Evolutionary conservation across 1,140 invertebrate species (phyloP).

Genomic region (Glomeris maerens): DNA sequence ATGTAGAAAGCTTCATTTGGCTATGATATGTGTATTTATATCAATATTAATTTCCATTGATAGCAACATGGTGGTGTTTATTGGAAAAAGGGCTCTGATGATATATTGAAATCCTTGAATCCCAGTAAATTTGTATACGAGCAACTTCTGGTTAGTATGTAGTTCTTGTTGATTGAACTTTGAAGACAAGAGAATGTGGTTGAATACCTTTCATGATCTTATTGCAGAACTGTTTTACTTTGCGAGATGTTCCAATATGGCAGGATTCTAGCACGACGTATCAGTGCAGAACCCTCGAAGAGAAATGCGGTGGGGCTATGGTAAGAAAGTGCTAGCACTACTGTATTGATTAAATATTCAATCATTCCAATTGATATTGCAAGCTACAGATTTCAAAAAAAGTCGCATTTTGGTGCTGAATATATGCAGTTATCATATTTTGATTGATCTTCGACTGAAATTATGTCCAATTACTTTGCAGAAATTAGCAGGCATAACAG

Average conservation of each 20-base stretch:
- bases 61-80: slow-evolving; percentile 95
- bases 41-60: slow-evolving; percentile 17
- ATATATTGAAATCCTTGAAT: slow-evolving; percentile 48
- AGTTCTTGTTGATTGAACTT: slow-evolving; percentile 6
- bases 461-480: too few species aligned
- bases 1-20: not conserved
- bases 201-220: slow-evolving; percentile 9
- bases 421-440: too few species aligned
- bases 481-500: slow-evolving; percentile 71
- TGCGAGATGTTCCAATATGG: slow-evolving; percentile 80
- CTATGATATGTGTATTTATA: slow-evolving; percentile 1
- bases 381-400: too few species aligned
- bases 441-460: too few species aligned
- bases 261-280: slow-evolving; percentile 82
- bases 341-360: not conserved
- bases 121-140: slow-evolving; percentile 63
- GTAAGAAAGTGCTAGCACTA: slow-evolving; percentile 26
- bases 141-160: slow-evolving; percentile 44
- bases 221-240: slow-evolving; percentile 44
- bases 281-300: slow-evolving; percentile 65
- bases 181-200: not conserved
- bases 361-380: not conserved
- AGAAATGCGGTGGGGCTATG: slow-evolving; percentile 58
- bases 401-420: too few species aligned
- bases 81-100: slow-evolving; percentile 62